Evolutionary conservation across 2,113 vertebrate genomes (phyloP).

Genomic region (Ctenodactylus gundi): DNA sequence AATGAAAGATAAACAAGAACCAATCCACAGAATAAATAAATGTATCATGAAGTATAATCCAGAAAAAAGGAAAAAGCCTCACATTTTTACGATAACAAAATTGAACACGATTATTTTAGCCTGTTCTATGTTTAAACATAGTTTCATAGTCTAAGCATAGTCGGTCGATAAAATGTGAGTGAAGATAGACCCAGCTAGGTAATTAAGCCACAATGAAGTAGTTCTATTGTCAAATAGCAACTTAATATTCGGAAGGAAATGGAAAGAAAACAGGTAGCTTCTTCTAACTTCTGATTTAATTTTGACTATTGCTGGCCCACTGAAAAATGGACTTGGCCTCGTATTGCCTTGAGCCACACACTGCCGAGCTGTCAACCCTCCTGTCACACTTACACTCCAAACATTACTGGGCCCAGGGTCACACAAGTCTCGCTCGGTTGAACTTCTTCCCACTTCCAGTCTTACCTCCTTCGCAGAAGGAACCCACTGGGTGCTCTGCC

Average conservation of each 20-base stretch:
- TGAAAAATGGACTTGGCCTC: not conserved
- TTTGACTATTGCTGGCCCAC: not conserved
- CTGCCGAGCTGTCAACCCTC: not conserved
- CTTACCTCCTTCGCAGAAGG: not conserved
- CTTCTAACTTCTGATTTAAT: not conserved
- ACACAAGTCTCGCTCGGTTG: not conserved
- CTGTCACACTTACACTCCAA: not conserved
- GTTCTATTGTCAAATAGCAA: not conserved
- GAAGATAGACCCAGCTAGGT: not conserved
- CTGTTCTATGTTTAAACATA: not conserved
- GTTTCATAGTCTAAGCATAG: not conserved
- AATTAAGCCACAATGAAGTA: not conserved
- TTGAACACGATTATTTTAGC: not conserved
- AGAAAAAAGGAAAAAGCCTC: not conserved
- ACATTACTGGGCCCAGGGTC: not conserved
- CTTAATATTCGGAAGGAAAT: not conserved
- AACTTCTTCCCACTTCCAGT: too few relatives aligned
- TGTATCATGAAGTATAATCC: not conserved
- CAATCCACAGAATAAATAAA: not conserved
- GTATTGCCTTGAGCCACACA: rapidly evolving
- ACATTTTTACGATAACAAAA: not conserved
- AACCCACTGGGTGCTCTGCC: rapidly evolving
- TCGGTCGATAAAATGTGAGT: not conserved
- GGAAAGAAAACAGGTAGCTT: not conserved
- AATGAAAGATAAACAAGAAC: not conserved